Conservation (phyloP, 2,113 vertebrate species). For the Cheilinus undulatus region DNA sequence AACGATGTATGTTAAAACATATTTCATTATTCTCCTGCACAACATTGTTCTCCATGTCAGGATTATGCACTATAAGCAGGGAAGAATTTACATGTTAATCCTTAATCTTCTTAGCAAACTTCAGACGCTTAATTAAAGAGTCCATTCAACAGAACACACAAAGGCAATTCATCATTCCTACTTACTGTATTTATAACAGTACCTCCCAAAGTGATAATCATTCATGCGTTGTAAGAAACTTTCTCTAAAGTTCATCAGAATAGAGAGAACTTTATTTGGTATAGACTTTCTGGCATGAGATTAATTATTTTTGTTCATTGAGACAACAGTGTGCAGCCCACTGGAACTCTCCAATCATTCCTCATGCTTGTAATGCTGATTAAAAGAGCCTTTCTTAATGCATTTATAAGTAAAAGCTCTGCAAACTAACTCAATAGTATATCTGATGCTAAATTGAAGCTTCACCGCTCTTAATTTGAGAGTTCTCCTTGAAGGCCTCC, state of each 20-base stretch:
- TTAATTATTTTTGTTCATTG: too few species aligned
- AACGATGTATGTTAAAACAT: not conserved
- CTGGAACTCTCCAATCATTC: too few species aligned
- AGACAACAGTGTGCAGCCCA: too few species aligned
- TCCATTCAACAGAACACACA: conserved; percentile 37
- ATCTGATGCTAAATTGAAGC: too few species aligned
- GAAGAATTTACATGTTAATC: conserved; percentile 60
- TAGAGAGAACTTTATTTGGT: not conserved
- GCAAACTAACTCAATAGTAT: too few species aligned
- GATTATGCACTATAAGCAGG: conserved; percentile 49
- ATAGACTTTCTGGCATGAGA: not conserved
- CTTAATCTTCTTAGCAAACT: conserved; percentile 69
- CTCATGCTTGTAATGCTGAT: too few species aligned
- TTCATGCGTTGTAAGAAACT: not conserved
- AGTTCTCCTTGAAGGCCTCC: too few species aligned
- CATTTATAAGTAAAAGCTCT: too few species aligned
- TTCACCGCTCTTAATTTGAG: too few species aligned
- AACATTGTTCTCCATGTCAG: conserved; percentile 40
- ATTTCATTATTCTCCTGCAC: conserved; percentile 13
- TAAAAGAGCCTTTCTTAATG: too few species aligned
- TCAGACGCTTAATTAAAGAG: conserved; percentile 42
- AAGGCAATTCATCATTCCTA: not conserved
- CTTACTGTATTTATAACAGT: not conserved
- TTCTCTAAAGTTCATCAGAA: not conserved
- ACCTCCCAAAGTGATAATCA: conserved; percentile 4